Evolutionary conservation across 2,888 invertebrate species (phyloP).

Genomic region (Coelopa pilipes): DNA sequence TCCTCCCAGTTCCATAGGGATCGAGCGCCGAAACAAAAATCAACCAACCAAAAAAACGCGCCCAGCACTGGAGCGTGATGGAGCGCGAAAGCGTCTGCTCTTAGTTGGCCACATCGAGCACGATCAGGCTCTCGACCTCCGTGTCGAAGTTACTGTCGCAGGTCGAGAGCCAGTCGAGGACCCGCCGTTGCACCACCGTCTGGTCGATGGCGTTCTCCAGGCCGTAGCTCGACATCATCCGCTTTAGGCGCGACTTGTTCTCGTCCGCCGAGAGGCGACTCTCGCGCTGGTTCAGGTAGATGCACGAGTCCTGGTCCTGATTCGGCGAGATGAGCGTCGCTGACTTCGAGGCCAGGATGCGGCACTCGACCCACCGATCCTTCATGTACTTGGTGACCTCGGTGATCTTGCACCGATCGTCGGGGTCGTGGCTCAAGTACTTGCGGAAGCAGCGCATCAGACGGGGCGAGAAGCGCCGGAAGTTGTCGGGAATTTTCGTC

Average conservation of each 20-base stretch:
- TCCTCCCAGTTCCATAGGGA: not conserved
- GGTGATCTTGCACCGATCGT: constrained; percentile 72
- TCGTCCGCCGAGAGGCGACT: constrained; percentile 69
- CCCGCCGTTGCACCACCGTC: constrained; percentile 71
- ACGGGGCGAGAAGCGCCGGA: constrained; percentile 75
- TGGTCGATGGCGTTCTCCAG: constrained; percentile 75
- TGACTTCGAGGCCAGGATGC: constrained; percentile 69
- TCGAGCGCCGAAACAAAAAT: not conserved
- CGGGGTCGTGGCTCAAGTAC: constrained; percentile 75
- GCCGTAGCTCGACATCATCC: constrained; percentile 72
- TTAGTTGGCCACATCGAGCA: constrained; percentile 55
- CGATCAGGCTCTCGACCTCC: constrained; percentile 60
- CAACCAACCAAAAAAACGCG: constrained; percentile 10
- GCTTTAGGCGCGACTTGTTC: constrained; percentile 69
- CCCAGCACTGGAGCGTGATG: not conserved
- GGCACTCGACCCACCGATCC: constrained; percentile 71
- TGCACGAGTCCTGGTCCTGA: constrained; percentile 68
- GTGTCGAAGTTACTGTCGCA: constrained; percentile 68
- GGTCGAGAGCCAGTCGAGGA: constrained; percentile 76
- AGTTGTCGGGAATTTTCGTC: constrained; percentile 71
- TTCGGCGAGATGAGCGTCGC: constrained; percentile 65
- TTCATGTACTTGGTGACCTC: constrained; percentile 73
- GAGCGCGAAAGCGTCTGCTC: constrained; percentile 18
- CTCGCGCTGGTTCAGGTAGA: constrained; percentile 69
- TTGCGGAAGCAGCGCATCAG: constrained; percentile 77